A percentile compares a stretch with the other conserved stretches of the same genome.
These are phyloP conservation scores for Brachionus paranguensis DNA, from an alignment of 1,140 invertebrate species.

Conservation along the genomic window DNA sequence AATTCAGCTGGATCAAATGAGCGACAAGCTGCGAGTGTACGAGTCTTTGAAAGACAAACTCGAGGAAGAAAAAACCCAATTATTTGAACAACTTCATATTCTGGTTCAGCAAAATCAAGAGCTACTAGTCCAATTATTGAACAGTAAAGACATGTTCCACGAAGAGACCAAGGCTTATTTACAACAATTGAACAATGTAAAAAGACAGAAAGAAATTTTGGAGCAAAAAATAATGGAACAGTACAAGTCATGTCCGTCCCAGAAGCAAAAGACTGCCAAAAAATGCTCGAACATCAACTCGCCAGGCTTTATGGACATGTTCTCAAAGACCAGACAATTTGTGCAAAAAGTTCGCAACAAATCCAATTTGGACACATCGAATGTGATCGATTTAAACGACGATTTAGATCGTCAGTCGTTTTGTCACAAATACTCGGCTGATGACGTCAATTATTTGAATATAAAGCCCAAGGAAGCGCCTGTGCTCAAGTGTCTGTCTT, in stretches of 20 bases:
- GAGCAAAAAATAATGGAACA: conserved; percentile 41
- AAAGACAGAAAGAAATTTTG: conserved; percentile 37
- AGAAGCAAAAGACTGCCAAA: conserved; percentile 3
- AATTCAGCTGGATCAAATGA: not conserved
- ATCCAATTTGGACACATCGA: conserved; percentile 1
- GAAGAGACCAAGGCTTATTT: conserved; percentile 37
- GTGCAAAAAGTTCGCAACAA: conserved; percentile 38
- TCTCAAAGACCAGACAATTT: conserved; percentile 37
- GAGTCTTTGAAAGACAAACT: conserved; percentile 19
- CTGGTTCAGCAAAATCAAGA: conserved; percentile 31
- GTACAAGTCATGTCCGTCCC: conserved; percentile 12
- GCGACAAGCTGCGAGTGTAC: not conserved
- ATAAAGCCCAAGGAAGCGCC: not conserved
- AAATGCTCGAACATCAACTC: conserved; percentile 6
- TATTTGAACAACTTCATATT: conserved; percentile 32
- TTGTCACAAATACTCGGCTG: conserved; percentile 40
- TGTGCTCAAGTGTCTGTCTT: conserved; percentile 23
- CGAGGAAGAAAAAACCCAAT: conserved; percentile 28
- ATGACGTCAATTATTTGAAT: conserved; percentile 38
- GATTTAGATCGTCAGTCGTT: not conserved
- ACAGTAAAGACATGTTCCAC: conserved; percentile 32
- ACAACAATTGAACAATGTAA: conserved; percentile 25
- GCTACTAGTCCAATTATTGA: conserved; percentile 10
- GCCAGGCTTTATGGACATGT: not conserved
- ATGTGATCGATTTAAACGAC: not conserved